These are phyloP conservation scores for Drosophila aldrichi DNA, from an alignment of 2,888 invertebrate species.

Conservation along the genomic window DNA sequence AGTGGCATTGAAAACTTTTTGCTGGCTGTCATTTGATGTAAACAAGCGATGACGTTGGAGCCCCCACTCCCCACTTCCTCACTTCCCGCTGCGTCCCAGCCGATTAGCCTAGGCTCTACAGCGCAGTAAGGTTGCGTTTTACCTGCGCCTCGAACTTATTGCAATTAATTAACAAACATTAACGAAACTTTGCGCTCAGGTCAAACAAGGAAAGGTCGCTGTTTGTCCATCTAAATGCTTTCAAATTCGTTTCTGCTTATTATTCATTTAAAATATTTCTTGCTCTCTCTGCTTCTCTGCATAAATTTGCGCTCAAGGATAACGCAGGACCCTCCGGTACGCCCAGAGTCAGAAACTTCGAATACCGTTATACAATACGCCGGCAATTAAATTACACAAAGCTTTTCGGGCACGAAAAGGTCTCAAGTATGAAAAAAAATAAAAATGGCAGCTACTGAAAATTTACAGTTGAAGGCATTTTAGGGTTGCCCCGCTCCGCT, in stretches of 20 bases:
- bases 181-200: constrained; percentile 35
- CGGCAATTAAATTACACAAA: constrained; percentile 67
- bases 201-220: constrained; percentile 18
- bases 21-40: constrained; percentile 42
- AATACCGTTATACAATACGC: constrained; percentile 41
- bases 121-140: background rate
- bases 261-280: constrained; percentile 58
- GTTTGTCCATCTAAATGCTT: constrained; percentile 36
- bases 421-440: constrained; percentile 25
- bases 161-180: constrained; percentile 64
- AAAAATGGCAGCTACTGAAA: constrained; percentile 41
- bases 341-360: background rate
- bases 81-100: constrained; percentile 26
- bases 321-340: background rate
- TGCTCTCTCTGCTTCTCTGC: constrained; percentile 23
- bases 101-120: constrained; percentile 41
- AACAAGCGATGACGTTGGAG: constrained; percentile 39
- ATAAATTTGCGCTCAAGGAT: constrained; percentile 44
- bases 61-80: too few relatives aligned
- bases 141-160: constrained; percentile 46
- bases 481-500: constrained; percentile 45
- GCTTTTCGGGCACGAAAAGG: constrained; percentile 46
- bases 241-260: constrained; percentile 36
- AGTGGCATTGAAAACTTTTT: constrained; percentile 65
- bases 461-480: constrained; percentile 67